Evolutionary conservation across 2,888 invertebrate species (phyloP).

Genomic region (Formica aserva): DNA sequence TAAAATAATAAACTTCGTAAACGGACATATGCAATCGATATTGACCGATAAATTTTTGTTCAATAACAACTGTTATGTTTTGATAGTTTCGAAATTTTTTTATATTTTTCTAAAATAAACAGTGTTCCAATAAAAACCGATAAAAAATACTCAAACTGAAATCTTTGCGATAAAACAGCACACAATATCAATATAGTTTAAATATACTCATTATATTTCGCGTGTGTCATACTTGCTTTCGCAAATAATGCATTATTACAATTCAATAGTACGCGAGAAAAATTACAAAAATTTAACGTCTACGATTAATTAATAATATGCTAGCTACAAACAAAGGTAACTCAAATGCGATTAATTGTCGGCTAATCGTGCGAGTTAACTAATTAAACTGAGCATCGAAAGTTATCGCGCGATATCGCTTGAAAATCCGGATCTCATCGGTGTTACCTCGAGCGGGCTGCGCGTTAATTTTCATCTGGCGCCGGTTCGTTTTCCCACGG

Average conservation of each 20-base stretch:
- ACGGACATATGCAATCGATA: not conserved
- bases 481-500: constrained; percentile 35
- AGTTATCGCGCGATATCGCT: constrained; percentile 53
- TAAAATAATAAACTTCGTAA: constrained; percentile 49
- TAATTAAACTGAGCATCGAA: constrained; percentile 51
- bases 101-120: constrained; percentile 35
- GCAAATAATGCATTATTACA: not conserved
- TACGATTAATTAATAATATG: constrained; percentile 38
- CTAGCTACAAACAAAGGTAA: constrained; percentile 1
- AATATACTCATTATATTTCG: not conserved
- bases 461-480: constrained; percentile 42
- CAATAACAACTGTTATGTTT: constrained; percentile 41
- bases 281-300: constrained; percentile 24
- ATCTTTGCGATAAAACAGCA: not conserved
- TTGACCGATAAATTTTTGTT: constrained; percentile 39
- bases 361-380: constrained; percentile 26
- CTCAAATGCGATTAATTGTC: constrained; percentile 46
- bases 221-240: not conserved
- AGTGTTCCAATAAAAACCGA: constrained; percentile 14
- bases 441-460: constrained; percentile 27
- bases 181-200: not conserved
- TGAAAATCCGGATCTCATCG: constrained; percentile 45
- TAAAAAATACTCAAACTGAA: constrained; percentile 24
- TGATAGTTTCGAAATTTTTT: constrained; percentile 28
- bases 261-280: not conserved